A percentile compares a stretch with the other conserved stretches of the same genome.
These are phyloP conservation scores for Sinodicranocentrus sp. DNA, from an alignment of 2,888 invertebrate species.

Conservation along the genomic window DNA sequence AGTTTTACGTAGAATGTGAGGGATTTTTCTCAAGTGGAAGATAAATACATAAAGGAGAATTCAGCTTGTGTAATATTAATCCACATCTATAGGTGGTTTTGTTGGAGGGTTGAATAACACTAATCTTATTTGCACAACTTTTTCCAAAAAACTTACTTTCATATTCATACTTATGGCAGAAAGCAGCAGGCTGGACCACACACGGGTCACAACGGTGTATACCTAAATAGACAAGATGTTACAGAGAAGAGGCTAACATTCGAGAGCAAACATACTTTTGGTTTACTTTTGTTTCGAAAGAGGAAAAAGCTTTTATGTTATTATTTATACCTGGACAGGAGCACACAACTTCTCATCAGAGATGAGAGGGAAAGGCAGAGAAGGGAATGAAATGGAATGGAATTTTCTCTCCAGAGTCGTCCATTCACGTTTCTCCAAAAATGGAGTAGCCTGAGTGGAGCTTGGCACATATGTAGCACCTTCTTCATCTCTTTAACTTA, in stretches of 20 bases:
- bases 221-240: too few species aligned
- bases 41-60: slow-evolving; percentile 39
- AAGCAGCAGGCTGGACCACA: slow-evolving; percentile 26
- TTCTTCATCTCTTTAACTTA: slow-evolving; percentile 43
- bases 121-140: too few species aligned
- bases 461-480: slow-evolving; percentile 28
- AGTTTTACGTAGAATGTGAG: neutral
- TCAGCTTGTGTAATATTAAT: slow-evolving; percentile 30
- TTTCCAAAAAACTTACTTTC: too few species aligned
- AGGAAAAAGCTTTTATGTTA: slow-evolving; percentile 61
- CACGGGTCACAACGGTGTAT: too few species aligned
- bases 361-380: slow-evolving; percentile 32
- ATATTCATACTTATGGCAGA: too few species aligned
- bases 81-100: neutral
- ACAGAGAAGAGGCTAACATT: too few species aligned
- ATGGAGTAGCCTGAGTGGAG: slow-evolving; percentile 16
- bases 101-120: too few species aligned
- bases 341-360: slow-evolving; percentile 65
- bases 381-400: slow-evolving; percentile 51
- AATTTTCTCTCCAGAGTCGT: slow-evolving; percentile 56
- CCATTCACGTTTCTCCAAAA: slow-evolving; percentile 24
- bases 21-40: slow-evolving; percentile 16
- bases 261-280: slow-evolving; percentile 21
- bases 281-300: slow-evolving; percentile 52
- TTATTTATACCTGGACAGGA: slow-evolving; percentile 66